Base-by-base conservation (phyloP, 2,888 invertebrate genomes). In the Caenorhabditis macrosperma region DNA sequence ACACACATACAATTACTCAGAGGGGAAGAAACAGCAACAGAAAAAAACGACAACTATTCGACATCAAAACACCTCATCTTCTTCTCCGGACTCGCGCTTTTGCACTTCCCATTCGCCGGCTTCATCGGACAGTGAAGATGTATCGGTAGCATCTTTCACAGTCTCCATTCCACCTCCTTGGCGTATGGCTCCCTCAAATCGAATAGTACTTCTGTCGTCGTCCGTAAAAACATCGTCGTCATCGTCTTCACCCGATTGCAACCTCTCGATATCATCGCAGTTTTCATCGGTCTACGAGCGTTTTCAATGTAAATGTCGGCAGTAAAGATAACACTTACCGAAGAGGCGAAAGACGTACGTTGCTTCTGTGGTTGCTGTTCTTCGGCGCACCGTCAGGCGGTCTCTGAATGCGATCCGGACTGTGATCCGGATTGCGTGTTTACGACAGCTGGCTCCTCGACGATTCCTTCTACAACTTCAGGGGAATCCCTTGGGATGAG, bases 381-480 rank as follows among this genome's bases (percentile, higher is more conserved):
- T 54, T 72, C 72, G 20, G 63, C 72, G 72, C 33, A 64, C 64
- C 72, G 72, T 72, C 72, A 72, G 48, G 72, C 72, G n/a, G n/a
- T n/a, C n/a, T n/a, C n/a, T n/a, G n/a, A n/a, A n/a, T n/a, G n/a
- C n/a, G n/a, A n/a, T n/a, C n/a, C n/a, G n/a, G n/a, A n/a, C n/a
- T n/a, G n/a, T n/a, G n/a, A n/a, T n/a, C n/a, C n/a, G n/a, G n/a
- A n/a, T n/a, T n/a, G n/a, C n/a, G n/a, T n/a, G n/a, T n/a, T n/a
- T n/a, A 46, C 20, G 2, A 71, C 55, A 20, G 71, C 71, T 10
- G 71, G 71, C 2, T 61, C 33, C 35, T 71, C 71, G 46, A 55
- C 71, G 1, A 44, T 30, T 2, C 61, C 61, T 35, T 63, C 63
- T 10, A 63, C 50, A 3, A 28, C 12, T 35, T 63, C 48, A 5